Evolutionary conservation across 2,888 invertebrate species (phyloP).

Genomic region (Carabus problematicus): DNA sequence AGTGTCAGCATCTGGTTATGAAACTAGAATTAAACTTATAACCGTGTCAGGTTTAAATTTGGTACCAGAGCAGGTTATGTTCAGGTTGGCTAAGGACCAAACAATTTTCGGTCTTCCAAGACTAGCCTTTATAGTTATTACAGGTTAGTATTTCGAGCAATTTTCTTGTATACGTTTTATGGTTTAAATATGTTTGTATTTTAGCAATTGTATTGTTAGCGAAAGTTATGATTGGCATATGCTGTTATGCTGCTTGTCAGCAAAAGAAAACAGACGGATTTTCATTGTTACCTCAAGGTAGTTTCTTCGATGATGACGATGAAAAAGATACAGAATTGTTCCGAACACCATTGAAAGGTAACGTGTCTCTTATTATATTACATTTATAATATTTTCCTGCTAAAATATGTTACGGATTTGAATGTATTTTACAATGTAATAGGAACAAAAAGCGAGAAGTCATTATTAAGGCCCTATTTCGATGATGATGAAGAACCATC

Average conservation of each 20-base stretch:
- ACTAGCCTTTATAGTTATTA: constrained; percentile 75
- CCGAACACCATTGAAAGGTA: constrained; percentile 56
- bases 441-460: constrained; percentile 51
- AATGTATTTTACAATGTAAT: background rate
- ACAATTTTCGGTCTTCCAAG: constrained; percentile 78
- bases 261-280: constrained; percentile 61
- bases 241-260: constrained; percentile 65
- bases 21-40: constrained; percentile 61
- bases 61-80: constrained; percentile 67
- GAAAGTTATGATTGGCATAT: constrained; percentile 63
- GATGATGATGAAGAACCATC: constrained; percentile 73
- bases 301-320: constrained; percentile 62
- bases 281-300: constrained; percentile 66
- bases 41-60: constrained; percentile 55
- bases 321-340: constrained; percentile 62
- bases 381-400: too few relatives aligned
- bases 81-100: constrained; percentile 72
- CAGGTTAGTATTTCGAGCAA: constrained; percentile 62
- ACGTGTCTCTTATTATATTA: constrained; percentile 5
- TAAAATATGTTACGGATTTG: background rate
- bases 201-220: constrained; percentile 66
- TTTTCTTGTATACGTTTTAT: constrained; percentile 13
- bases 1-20: constrained; percentile 68
- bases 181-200: constrained; percentile 45
- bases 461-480: constrained; percentile 68